phyloP scores from a whole-genome alignment of 2,113 vertebrate species.

The human (Homo sapiens) region DNA sequence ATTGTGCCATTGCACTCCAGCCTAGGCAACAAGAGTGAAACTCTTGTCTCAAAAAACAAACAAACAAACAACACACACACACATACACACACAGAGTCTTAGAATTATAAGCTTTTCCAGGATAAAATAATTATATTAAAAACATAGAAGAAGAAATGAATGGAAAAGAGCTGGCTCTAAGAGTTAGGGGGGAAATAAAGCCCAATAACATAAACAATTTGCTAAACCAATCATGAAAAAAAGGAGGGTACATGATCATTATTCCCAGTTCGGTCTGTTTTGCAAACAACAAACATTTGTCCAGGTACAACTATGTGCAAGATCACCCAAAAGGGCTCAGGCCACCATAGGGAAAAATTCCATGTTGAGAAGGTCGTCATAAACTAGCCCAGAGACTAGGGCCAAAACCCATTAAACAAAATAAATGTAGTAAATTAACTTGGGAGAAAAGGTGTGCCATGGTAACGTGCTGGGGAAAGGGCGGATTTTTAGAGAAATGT shows the following conservation, averaged over 20 bases:
- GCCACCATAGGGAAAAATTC: not conserved
- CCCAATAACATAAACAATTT: not conserved
- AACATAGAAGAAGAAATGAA: constrained; percentile 9
- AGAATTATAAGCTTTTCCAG: constrained; percentile 18
- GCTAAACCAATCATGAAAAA: constrained; percentile 8
- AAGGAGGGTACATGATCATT: not conserved
- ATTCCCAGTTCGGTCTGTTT: not conserved
- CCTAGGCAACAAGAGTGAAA: too few relatives aligned
- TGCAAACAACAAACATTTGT: not conserved
- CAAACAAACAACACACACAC: too few relatives aligned
- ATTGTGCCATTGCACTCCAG: too few relatives aligned
- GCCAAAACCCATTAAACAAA: not conserved
- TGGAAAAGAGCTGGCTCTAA: not conserved
- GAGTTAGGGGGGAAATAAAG: not conserved
- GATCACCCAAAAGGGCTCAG: not conserved
- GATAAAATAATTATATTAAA: constrained; percentile 51
- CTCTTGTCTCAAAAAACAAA: too few relatives aligned
- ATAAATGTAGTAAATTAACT: not conserved
- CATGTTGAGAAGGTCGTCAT: not conserved
- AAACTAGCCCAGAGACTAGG: not conserved
- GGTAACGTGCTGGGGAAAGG: not conserved
- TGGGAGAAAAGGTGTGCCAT: not conserved
- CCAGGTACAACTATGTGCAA: not conserved
- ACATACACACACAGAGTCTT: not conserved
- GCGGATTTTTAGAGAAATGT: constrained; percentile 8